phyloP scores from a whole-genome alignment of 2,888 invertebrate genomes.

The Macrostomum cliftonense region DNA sequence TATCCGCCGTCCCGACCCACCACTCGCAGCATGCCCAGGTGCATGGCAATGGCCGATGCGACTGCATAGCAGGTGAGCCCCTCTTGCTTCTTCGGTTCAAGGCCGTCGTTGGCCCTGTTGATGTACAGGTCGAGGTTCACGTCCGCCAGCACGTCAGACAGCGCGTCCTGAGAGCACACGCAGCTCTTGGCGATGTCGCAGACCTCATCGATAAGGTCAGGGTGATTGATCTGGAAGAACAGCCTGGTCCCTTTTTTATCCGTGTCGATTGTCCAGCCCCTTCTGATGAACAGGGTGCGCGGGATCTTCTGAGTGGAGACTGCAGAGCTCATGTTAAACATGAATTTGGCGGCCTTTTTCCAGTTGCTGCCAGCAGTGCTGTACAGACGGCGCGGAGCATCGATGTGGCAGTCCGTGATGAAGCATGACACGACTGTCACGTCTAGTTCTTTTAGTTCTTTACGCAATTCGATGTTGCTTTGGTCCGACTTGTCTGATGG shows the following conservation, averaged over 20 bases:
- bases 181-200: too few species aligned
- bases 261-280: neutral
- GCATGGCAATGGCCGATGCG: neutral
- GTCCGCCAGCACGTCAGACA: neutral
- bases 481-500: neutral
- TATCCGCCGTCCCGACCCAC: neutral
- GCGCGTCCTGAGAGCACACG: neutral
- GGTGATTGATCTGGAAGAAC: neutral
- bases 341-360: neutral
- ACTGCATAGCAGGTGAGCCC: neutral
- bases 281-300: neutral
- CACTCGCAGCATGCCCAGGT: neutral
- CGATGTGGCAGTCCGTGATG: neutral
- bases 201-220: neutral
- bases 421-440: neutral
- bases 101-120: neutral
- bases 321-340: neutral
- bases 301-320: neutral
- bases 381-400: neutral
- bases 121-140: neutral
- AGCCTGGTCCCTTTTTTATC: neutral
- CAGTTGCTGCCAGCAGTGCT: too few species aligned
- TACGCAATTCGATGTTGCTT: neutral
- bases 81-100: neutral
- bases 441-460: neutral